Evolutionary conservation across 2,113 vertebrate genomes (phyloP), one percentile per base, ranked within the genome.

Genomic region (Oenanthe oenanthe): DNA sequence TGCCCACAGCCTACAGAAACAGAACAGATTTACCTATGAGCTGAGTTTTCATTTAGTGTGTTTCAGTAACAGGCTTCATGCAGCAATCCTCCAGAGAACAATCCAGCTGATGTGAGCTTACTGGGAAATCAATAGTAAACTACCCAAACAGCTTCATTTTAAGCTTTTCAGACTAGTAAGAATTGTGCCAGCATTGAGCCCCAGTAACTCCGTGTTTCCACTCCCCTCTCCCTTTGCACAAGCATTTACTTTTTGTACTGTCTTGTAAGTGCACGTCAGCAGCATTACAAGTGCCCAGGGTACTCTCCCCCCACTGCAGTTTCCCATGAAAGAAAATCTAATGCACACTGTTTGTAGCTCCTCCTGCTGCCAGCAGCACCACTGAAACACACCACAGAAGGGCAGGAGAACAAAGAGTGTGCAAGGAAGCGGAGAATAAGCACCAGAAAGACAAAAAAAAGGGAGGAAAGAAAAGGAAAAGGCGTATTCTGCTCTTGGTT

Each of bases 381-480:
- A 66, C 16, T 94, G 91, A 92, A 96, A 91, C 81, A 48, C 81
- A 57, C 45, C 38, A 82, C 9, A 89, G 75, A 85, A 92, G 53
- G 83, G 71, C 71, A 61, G 40, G 34, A 87, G 57, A 91, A 93
- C 93, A 95, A 96, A 94, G 93, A 62, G 79, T 51, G 60, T 88
- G 84, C 91, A 79, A 86, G 47, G 48, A 88, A 88, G 80, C 9
- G 0, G n/a, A 94, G 88, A 92, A 79, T 50, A 82, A 87, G 67
- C 62, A 61, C 38, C 29, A 70, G 54, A 65, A 70, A 54, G 40
- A 70, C 43, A 61, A 93, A 93, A 93, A 93, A 80, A 89, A 85
- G 43, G 2, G 42, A 75, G 38, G 56, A 57, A 54, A 88, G 62
- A 77, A 91, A 91, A 88, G 45, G 51, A 65, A 75, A 88, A 60